phyloP scores from a whole-genome alignment of 2,888 invertebrate species.

The Tricholauxania praeusta region DNA sequence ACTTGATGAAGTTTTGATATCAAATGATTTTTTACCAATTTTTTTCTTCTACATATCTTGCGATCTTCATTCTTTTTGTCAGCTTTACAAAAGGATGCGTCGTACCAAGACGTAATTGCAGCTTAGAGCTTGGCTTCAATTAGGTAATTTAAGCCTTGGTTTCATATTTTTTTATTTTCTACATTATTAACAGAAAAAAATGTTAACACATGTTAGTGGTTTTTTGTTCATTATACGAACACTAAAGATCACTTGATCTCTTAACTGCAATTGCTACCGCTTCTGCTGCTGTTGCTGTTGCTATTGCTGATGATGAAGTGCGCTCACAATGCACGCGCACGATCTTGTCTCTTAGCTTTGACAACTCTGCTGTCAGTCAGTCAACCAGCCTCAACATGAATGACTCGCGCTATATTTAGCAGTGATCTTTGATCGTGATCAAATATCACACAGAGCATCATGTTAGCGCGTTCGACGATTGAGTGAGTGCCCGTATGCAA shows the following conservation, averaged over 20 bases:
- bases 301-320: neutral
- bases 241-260: slow-evolving; percentile 47
- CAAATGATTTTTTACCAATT: no score
- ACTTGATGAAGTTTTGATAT: no score
- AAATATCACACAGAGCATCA: no score
- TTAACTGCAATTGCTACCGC: slow-evolving; percentile 52
- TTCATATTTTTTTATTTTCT: neutral
- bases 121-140: slow-evolving; percentile 50
- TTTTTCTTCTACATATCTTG: no score
- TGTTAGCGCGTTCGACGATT: neutral
- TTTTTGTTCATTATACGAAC: neutral
- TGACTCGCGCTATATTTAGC: no score
- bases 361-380: slow-evolving; percentile 7
- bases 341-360: slow-evolving; percentile 9
- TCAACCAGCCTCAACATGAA: slow-evolving; percentile 1
- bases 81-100: no score
- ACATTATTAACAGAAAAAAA: neutral
- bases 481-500: neutral
- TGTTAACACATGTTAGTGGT: slow-evolving; percentile 3
- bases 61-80: no score
- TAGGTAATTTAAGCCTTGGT: slow-evolving; percentile 55
- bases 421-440: no score
- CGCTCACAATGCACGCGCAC: neutral
- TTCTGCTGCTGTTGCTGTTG: no score
- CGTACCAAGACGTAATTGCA: slow-evolving; percentile 40